These are phyloP conservation scores for Coecobrya sp. DNA, from an alignment of 2,888 invertebrate species.

Conservation along the genomic window DNA sequence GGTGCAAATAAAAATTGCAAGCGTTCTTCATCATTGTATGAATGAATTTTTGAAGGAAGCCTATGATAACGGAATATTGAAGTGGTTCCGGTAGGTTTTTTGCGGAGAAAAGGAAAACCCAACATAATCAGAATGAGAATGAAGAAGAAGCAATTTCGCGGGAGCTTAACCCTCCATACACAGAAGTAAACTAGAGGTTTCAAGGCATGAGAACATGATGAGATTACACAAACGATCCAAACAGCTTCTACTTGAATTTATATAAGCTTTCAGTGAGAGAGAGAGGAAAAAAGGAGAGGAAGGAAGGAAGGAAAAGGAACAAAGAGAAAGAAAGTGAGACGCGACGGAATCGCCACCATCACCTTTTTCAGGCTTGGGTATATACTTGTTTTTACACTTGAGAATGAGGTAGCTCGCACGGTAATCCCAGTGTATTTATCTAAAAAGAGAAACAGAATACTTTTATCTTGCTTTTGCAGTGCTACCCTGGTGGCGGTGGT, in stretches of 20 bases:
- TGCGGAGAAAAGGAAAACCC: background rate
- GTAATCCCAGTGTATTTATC: slow-evolving; percentile 61
- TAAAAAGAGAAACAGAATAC: slow-evolving; percentile 44
- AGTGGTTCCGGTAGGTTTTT: slow-evolving; percentile 40
- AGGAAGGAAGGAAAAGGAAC: background rate
- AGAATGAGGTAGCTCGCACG: slow-evolving; percentile 33
- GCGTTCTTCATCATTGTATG: slow-evolving; percentile 41
- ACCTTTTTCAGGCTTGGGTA: slow-evolving; percentile 55
- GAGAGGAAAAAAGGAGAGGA: slow-evolving; percentile 6
- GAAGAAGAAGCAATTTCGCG: slow-evolving; percentile 68
- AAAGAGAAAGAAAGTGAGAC: slow-evolving; percentile 55
- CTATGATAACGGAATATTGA: slow-evolving; percentile 30
- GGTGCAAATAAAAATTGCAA: slow-evolving; percentile 33
- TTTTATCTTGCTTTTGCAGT: slow-evolving; percentile 55
- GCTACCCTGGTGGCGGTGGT: background rate
- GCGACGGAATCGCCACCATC: slow-evolving; percentile 49
- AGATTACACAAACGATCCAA: slow-evolving; percentile 71
- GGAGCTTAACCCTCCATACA: slow-evolving; percentile 62
- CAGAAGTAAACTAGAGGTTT: slow-evolving; percentile 25
- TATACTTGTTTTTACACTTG: slow-evolving; percentile 58
- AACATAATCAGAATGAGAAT: slow-evolving; percentile 46
- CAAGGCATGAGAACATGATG: slow-evolving; percentile 68
- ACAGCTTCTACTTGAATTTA: slow-evolving; percentile 61
- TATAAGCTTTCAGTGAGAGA: slow-evolving; percentile 6
- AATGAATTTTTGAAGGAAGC: slow-evolving; percentile 21